These are phyloP conservation scores for Lepidochrysops patricia DNA, from an alignment of 2,888 invertebrate species.

Conservation along the genomic window DNA sequence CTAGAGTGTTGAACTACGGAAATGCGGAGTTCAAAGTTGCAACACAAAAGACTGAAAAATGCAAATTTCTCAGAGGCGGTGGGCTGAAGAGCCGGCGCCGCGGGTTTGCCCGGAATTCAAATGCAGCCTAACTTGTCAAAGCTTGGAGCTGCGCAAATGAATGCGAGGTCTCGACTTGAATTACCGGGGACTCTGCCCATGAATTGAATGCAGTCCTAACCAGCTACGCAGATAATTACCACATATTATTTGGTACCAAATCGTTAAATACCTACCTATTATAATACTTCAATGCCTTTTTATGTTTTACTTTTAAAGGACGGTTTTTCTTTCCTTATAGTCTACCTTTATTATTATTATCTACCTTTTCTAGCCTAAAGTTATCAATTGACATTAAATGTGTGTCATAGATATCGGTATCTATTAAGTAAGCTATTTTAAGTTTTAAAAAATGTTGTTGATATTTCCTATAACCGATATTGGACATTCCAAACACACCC, in stretches of 20 bases:
- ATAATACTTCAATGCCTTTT: no score
- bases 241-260: background rate
- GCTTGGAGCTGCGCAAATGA: constrained; percentile 53
- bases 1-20: constrained; percentile 21
- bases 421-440: no score
- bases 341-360: no score
- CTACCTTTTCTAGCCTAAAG: no score
- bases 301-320: no score
- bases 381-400: no score
- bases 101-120: constrained; percentile 46
- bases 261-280: no score
- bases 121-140: constrained; percentile 61
- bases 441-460: no score
- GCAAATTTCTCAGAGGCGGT: constrained; percentile 39
- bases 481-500: no score
- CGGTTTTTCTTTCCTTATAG: no score
- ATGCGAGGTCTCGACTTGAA: constrained; percentile 28
- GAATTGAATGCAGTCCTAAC: constrained; percentile 12
- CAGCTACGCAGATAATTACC: background rate
- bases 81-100: constrained; percentile 29
- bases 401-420: no score
- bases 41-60: constrained; percentile 51
- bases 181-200: constrained; percentile 13
- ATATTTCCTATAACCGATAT: no score
- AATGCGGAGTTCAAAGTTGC: constrained; percentile 33